Evolutionary conservation across 2,113 vertebrate genomes (phyloP), one percentile per base, ranked within the genome.

Genomic region (Neotoma lepida): DNA sequence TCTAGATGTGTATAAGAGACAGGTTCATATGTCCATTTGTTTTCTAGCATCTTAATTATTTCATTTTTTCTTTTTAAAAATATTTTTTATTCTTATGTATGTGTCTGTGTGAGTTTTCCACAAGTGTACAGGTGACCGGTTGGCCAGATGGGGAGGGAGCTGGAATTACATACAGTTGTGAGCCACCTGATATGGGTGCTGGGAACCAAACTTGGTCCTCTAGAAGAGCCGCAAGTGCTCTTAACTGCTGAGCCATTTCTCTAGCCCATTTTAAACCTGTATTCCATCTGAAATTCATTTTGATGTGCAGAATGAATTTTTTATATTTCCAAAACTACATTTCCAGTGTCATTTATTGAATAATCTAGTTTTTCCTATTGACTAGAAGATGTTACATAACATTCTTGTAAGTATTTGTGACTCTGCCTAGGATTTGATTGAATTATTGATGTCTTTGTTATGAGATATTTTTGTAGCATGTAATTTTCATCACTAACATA

Each of bases 201-300:
- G 26, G 80, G 80, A 82, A 41, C n/a, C 6, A 26, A 58, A 58
- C 22, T 28, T 58, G 22, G 54, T 28, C 26, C n/a, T 82, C n/a
- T 41, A 9, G 24, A n/a, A 82, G n/a, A 61, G 26, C 24, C 2
- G 14, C 80, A 61, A 30, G 24, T 61, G 39, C 24, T 82, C 14
- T 82, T 82, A 82, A 44, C 24, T 82, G 24, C 6, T 26, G 54
- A 41, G 78, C n/a, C n/a, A 82, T 26, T 39, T 82, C 24, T 58
- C 22, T 18, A 58, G 54, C 13, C 22, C 14, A 28, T 82, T 82
- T 86, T 88, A 68, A 92, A 84, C 41, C 17, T 89, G 80, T 92
- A 4, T 46, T 94, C 22, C 90, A 61, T 61, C 74, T 95, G 46
- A 88, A 90, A 68, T 74, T 90, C 56, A 49, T 95, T 86, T 96